phyloP scores from a whole-genome alignment of 1,140 invertebrate genomes.

The Cotesia typhae region DNA sequence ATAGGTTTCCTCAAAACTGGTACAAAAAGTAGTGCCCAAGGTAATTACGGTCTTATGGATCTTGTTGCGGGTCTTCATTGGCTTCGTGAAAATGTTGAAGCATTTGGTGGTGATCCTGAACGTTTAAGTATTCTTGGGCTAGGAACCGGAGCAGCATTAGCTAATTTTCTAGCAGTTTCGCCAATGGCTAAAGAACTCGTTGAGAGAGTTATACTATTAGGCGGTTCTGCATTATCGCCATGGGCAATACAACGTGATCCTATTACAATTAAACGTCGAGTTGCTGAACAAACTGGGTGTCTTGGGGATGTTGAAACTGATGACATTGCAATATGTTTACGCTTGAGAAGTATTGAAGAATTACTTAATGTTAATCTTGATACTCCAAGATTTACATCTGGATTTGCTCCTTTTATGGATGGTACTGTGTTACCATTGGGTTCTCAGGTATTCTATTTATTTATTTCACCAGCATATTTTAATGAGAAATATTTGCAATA shows the following conservation, averaged over 20 bases:
- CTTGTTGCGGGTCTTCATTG: conserved; percentile 92
- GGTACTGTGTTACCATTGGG: conserved; percentile 74
- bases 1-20: conserved; percentile 89
- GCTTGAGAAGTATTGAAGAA: conserved; percentile 76
- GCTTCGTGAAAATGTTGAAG: conserved; percentile 88
- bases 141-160: conserved; percentile 90
- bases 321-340: conserved; percentile 84
- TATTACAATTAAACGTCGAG: conserved; percentile 78
- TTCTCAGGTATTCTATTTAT: conserved; percentile 46
- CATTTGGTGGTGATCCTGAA: conserved; percentile 89
- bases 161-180: conserved; percentile 93
- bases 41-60: conserved; percentile 96
- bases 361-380: conserved; percentile 78
- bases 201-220: conserved; percentile 89
- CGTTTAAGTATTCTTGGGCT: conserved; percentile 92
- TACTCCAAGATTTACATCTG: conserved; percentile 82
- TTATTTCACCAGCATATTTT: conserved; percentile 2
- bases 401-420: conserved; percentile 90
- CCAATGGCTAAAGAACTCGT: conserved; percentile 92
- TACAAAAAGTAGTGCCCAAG: conserved; percentile 83
- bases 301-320: conserved; percentile 79
- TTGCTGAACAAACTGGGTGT: conserved; percentile 81
- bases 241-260: conserved; percentile 94
- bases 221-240: conserved; percentile 92
- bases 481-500: conserved; percentile 25